phyloP scores from a whole-genome alignment of 2,797 vertebrate genomes.

The Triplophysa bombifrons region DNA sequence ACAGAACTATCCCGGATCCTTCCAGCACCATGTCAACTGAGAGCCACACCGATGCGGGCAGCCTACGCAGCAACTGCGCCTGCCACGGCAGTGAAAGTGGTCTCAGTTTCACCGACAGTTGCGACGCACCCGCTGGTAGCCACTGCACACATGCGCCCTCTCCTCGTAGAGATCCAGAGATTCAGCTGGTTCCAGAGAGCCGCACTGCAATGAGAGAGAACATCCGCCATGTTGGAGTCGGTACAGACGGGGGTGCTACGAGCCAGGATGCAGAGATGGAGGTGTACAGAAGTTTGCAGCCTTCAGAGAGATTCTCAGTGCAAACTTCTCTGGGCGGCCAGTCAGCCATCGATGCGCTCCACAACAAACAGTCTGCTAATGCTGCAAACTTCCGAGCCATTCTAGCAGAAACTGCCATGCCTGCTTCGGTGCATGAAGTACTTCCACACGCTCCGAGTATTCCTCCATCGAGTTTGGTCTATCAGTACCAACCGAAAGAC shows the following conservation, averaged over 20 bases:
- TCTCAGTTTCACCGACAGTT: conserved; percentile 56
- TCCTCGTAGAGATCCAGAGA: conserved; percentile 64
- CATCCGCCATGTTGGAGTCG: conserved; percentile 71
- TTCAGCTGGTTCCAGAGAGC: conserved; percentile 68
- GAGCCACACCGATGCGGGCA: conserved; percentile 47
- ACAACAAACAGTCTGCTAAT: conserved; percentile 77
- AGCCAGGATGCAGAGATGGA: conserved; percentile 51
- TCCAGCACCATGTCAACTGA: conserved; percentile 52
- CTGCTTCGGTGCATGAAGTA: conserved; percentile 82
- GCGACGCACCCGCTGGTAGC: conserved; percentile 57
- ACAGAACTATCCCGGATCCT: conserved; percentile 38
- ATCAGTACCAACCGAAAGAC: conserved; percentile 77
- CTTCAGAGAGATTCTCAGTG: conserved; percentile 74
- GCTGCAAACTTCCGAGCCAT: conserved; percentile 79
- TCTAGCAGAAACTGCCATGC: conserved; percentile 81
- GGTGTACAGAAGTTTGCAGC: conserved; percentile 61
- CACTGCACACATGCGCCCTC: conserved; percentile 61
- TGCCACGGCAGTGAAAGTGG: conserved; percentile 58
- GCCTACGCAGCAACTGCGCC: conserved; percentile 52
- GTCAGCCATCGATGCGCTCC: conserved; percentile 79
- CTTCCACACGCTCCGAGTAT: conserved; percentile 69
- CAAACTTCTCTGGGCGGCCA: conserved; percentile 80
- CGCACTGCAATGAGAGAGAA: conserved; percentile 65
- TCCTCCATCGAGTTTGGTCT: conserved; percentile 65
- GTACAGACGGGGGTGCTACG: conserved; percentile 55